A percentile compares a stretch with the other conserved stretches of the same genome.
These are phyloP conservation scores for Odontamblyopus rebecca DNA, from an alignment of 2,797 vertebrate genomes.

Conservation along the genomic window DNA sequence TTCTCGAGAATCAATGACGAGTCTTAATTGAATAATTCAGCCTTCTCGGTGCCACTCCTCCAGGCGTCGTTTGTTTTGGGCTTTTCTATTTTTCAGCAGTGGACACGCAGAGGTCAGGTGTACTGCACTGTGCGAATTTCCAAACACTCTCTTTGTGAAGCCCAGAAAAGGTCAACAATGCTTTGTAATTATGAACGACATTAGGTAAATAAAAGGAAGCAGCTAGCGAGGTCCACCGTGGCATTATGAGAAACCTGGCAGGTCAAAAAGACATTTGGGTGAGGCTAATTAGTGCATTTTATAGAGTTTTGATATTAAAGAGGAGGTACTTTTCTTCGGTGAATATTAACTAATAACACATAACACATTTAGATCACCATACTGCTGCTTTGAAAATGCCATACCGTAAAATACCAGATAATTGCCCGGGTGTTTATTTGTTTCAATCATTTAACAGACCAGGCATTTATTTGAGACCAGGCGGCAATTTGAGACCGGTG, in stretches of 20 bases:
- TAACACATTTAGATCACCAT: no score
- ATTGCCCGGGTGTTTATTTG: no score
- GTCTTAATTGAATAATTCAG: conserved; percentile 4
- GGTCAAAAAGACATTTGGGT: conserved; percentile 19
- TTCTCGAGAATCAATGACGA: conserved; percentile 2
- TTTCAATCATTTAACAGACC: no score
- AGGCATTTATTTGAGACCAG: no score
- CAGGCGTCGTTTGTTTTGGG: background rate
- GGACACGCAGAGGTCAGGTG: conserved; percentile 21
- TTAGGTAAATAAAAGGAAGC: conserved; percentile 47
- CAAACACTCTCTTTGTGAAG: conserved; percentile 40
- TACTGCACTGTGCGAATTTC: conserved; percentile 33
- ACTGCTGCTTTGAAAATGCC: no score
- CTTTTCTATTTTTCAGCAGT: conserved; percentile 30
- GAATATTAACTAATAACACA: no score
- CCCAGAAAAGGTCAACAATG: conserved; percentile 60
- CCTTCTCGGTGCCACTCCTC: conserved; percentile 7
- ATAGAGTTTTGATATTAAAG: no score
- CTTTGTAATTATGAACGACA: conserved; percentile 73
- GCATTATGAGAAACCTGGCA: conserved; percentile 47
- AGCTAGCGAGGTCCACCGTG: conserved; percentile 33
- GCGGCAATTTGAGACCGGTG: no score
- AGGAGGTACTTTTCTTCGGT: no score
- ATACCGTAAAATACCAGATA: no score
- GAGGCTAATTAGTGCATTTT: no score